Percentiles rank a stretch among this genome's conserved stretches.
Evolutionary conservation across 1,140 invertebrate species (phyloP).

Genomic region (Hirudo medicinalis): DNA sequence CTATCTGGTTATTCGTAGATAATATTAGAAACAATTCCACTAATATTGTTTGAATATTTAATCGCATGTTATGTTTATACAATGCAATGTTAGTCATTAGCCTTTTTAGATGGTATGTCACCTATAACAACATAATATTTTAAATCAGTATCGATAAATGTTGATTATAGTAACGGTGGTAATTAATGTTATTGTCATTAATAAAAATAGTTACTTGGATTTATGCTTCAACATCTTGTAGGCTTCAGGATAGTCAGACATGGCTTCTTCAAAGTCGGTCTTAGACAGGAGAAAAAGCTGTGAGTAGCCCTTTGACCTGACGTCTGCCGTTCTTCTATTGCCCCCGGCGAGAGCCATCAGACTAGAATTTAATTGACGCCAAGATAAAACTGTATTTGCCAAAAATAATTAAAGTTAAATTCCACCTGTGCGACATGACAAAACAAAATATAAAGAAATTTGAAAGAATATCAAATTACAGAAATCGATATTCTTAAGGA

Average conservation of each 20-base stretch:
- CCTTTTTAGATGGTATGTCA: too few species aligned
- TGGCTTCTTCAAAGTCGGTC: slow-evolving; percentile 68
- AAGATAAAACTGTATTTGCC: too few species aligned
- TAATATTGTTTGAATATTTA: too few species aligned
- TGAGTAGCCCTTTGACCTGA: slow-evolving; percentile 75
- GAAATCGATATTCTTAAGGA: neutral
- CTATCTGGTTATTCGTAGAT: too few species aligned
- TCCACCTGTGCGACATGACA: neutral
- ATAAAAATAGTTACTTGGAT: slow-evolving; percentile 50
- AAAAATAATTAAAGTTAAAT: too few species aligned
- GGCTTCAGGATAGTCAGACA: slow-evolving; percentile 77
- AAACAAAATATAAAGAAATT: neutral
- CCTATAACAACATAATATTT: too few species aligned
- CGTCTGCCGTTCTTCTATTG: slow-evolving; percentile 76
- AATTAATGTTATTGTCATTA: neutral
- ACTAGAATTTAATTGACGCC: slow-evolving; percentile 35
- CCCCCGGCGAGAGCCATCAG: slow-evolving; percentile 73
- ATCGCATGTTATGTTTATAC: neutral
- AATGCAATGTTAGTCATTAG: too few species aligned
- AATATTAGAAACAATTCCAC: too few species aligned
- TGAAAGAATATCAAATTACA: too few species aligned
- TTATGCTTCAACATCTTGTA: slow-evolving; percentile 69
- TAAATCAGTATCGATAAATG: too few species aligned
- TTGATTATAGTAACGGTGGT: too few species aligned
- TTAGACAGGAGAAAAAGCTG: slow-evolving; percentile 81